Base-by-base conservation (phyloP, 2,797 vertebrate species). In the Saxicola maurus region DNA sequence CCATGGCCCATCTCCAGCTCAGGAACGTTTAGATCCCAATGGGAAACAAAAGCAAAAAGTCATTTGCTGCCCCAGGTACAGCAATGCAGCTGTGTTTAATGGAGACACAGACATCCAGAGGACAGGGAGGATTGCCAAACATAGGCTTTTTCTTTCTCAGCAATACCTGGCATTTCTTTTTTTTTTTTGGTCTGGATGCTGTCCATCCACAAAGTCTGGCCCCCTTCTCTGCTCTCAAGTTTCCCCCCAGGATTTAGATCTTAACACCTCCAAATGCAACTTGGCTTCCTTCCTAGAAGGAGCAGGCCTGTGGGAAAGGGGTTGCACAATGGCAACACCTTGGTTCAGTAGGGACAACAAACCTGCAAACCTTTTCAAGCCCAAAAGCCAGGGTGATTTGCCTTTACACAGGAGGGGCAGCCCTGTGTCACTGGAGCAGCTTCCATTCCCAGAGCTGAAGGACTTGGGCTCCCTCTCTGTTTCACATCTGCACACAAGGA, bases 271-370 rank as follows among this genome's bases (percentile, higher is more conserved):
- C 75, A 66, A 90, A 82, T 49, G 42, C 42, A 83, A 23, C 52
- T 91, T 85, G 82, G 90, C 92, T 91, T 86, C 60, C 46, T 87
- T 91, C 79, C 87, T 83, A 78, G 61, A 65, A 85, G 66, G 28
- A 89, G 73, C 0, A 6, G 48, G 20, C 37, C 37, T 60, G 45
- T 77, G 62, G 85, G 76, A 91, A 90, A 77, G 73, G 46, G 68
- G 20, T 18, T 89, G 28, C 61, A 68, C 23, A 55, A 72, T n/a
- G 35, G 55, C 65, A 80, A 30, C 6, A 18, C 31, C n/a, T 72
- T 45, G 51, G 28, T 48, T 75, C 27, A 15, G 68, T 5, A 9
- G 1, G 21, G 62, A 74, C 55, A 74, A 17, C 61, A 86, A 84
- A 64, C 64, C 67, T 53, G 46, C 35, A 61, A 66, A 82, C 18